These are phyloP conservation scores for Nycticryphes semicollaris DNA, from an alignment of 2,113 vertebrate species.

Conservation along the genomic window DNA sequence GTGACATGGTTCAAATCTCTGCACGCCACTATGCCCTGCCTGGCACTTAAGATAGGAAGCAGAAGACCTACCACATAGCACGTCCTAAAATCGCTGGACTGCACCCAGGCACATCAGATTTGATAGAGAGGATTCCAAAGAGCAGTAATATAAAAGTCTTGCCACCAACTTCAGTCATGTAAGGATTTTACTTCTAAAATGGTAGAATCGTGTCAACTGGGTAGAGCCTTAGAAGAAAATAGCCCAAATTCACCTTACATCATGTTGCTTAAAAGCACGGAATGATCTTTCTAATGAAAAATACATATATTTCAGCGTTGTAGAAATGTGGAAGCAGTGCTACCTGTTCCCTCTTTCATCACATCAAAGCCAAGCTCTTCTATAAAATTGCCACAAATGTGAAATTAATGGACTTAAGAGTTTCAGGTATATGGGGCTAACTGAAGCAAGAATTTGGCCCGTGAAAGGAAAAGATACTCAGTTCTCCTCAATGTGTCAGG, in stretches of 20 bases:
- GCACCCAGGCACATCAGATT: not conserved
- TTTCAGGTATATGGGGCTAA: not conserved
- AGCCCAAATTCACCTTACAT: not conserved
- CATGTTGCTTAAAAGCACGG: not conserved
- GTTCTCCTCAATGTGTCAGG: not conserved
- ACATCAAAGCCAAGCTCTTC: not conserved
- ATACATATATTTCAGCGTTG: not conserved
- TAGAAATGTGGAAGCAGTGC: not conserved
- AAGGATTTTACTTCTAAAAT: not conserved
- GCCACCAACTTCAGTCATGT: not conserved
- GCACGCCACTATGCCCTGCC: not conserved
- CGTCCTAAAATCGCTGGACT: not conserved
- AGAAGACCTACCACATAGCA: not conserved
- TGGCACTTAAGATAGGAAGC: not conserved
- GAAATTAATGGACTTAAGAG: not conserved
- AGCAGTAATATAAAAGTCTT: not conserved
- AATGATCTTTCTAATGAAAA: not conserved
- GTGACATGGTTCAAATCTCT: not conserved
- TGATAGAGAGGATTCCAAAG: not conserved
- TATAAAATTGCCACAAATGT: not conserved
- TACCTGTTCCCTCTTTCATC: not conserved
- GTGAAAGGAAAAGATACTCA: not conserved
- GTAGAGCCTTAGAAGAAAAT: not conserved
- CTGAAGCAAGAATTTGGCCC: not conserved
- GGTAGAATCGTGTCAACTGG: not conserved